A percentile compares a stretch with the other conserved stretches of the same genome.
phyloP scores from a whole-genome alignment of 2,888 invertebrate genomes.

The Macrosiphum euphorbiae region DNA sequence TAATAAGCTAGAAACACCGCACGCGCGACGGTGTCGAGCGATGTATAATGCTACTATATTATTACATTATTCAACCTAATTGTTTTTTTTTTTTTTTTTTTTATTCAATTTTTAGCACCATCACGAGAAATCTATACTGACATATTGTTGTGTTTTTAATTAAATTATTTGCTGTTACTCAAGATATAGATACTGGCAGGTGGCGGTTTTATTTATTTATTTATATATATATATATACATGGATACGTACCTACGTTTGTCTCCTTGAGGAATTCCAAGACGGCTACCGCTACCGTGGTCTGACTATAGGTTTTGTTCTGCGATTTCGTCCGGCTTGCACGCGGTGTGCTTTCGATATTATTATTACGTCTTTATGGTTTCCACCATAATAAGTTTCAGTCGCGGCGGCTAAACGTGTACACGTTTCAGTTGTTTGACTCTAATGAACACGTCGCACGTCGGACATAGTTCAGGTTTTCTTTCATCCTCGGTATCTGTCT shows the following conservation, averaged over 20 bases:
- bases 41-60: slow-evolving; percentile 2
- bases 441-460: slow-evolving; percentile 23
- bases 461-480: slow-evolving; percentile 33
- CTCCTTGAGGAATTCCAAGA: slow-evolving; percentile 36
- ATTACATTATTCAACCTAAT: slow-evolving; percentile 19
- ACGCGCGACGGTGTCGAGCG: neutral
- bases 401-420: neutral
- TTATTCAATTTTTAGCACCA: slow-evolving; percentile 31
- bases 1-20: neutral
- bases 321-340: neutral
- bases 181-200: neutral
- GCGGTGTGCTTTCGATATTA: neutral
- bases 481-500: neutral
- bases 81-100: slow-evolving; percentile 45
- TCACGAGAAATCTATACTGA: slow-evolving; percentile 35
- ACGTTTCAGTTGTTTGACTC: neutral
- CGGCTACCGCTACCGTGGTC: neutral
- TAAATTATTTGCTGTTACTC: slow-evolving; percentile 18
- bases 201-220: neutral
- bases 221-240: neutral
- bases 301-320: neutral
- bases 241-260: neutral
- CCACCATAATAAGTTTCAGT: neutral
- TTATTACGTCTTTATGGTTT: neutral
- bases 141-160: slow-evolving; percentile 36